Base-by-base conservation (phyloP, 2,888 invertebrate species). In the Drosophila bunnanda region DNA sequence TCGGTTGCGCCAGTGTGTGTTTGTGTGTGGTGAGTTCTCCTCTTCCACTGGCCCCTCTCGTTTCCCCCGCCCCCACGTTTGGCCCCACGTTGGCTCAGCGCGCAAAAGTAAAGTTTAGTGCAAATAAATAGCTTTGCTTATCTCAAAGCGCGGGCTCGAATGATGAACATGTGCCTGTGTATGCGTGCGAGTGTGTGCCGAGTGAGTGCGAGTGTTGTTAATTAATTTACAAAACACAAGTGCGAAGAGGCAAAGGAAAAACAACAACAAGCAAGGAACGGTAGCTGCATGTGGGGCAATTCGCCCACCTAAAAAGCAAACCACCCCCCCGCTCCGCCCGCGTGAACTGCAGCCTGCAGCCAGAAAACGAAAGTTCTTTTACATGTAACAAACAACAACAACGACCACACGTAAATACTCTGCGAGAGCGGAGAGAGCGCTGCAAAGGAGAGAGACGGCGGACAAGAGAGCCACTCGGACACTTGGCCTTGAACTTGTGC, bases 61-160 rank as follows among this genome's bases (percentile, higher is more conserved):
- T 30, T 15, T 38, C 43, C 36, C 60, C 39, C 53, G 1, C 34
- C 48, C 55, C 44, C 48, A 48, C 59, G 36, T 48, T 57, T 58
- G 50, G 52, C 61, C 55, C 44, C 48, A 64, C 59, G 41, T 48
- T 60, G 50, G 52, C 66, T 64, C 78, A 71, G 77, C 80, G 83
- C 81, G 88, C 84, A 78, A 85, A 86, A 89, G 82, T 75, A 89
- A 83, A 89, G 85, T 88, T 88, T 83, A 75, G 82, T 82, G 90
- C 89, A 89, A 84, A 89, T 90, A 90, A 83, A 89, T 88, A 88
- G 86, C 44, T 81, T 77, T 72, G 89, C 89, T 89, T 89, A 85
- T 85, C 85, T 83, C 85, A 74, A 58, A 67, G 77, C 85, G 82
- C 78, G 72, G 75, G 77, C 68, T 80, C 59, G 59, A 61, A 61